Base-by-base conservation (phyloP, 2,888 invertebrate species). In the Metalampra italica region DNA sequence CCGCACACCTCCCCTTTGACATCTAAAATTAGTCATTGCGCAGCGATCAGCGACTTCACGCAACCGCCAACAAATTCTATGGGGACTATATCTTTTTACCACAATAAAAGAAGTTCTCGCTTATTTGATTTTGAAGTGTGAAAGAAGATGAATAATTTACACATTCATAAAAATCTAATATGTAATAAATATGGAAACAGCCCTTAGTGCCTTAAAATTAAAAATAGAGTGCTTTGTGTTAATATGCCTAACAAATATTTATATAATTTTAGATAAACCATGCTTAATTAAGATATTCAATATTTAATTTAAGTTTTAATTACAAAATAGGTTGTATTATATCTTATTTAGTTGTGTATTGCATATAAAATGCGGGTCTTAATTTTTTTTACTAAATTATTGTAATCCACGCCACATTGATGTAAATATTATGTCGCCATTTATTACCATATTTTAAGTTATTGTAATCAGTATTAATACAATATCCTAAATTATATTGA, bases 381-480 rank as follows among this genome's bases (percentile, higher is more conserved):
- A 70, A 69, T 66, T 71, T 68, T 73, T 66, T 66, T 68, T 68
- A 76, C 75, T 82, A 82, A 82, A 80, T 80, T 81, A 81, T 78
- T 36, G 29, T 37, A 14, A 75, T 70, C 71, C 74, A 80, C 71
- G 75, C 76, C 78, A 78, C 75, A 62, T 67, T 54, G 50, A 53
- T 86, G 86, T 87, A 86, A 75, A 87, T 87, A 83, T 59, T 87
- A 83, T 59, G 57, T 62, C 63, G 81, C 83, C 84, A 85, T 84
- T 74, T 71, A 22, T 75, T 84, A 85, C 80, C 77, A 82, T 86
- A 71, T 74, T 59, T 53, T 73, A 77, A 75, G 75, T 79, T 78
- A 79, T 67, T 82, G 65, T 86, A 82, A 88, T 86, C 87, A 88
- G 87, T 88, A 88, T 88, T 88, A 88, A 85, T 79, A 76, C 73